Percentiles rank a stretch among this genome's conserved stretches.
Evolutionary conservation across 2,888 invertebrate species (phyloP).

Genomic region (Tridacna crocea): DNA sequence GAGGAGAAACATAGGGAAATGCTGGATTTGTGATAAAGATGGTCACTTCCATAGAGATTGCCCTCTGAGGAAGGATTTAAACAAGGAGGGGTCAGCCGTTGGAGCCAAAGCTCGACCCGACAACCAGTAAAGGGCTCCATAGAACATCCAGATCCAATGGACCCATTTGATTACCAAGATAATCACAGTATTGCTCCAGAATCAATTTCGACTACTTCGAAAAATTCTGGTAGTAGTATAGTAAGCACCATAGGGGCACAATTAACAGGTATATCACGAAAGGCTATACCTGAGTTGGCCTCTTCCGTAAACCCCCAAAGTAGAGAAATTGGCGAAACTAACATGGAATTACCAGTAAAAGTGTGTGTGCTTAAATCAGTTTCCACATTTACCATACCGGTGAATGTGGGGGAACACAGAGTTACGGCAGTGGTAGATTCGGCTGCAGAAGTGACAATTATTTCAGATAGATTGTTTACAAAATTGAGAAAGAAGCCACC

Average conservation of each 20-base stretch:
- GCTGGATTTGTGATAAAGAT: no score
- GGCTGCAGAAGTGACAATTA: slow-evolving; percentile 56
- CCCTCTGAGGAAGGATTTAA: slow-evolving; percentile 11
- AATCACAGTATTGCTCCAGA: no score
- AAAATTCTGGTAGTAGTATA: neutral
- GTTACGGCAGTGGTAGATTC: slow-evolving; percentile 43
- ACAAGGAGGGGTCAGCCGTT: slow-evolving; percentile 10
- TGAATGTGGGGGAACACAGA: slow-evolving; percentile 10
- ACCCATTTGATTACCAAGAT: no score
- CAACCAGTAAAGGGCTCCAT: neutral
- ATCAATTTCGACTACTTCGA: no score
- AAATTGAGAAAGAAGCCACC: no score
- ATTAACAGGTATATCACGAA: neutral
- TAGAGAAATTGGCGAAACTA: neutral
- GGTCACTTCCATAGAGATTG: slow-evolving; percentile 31
- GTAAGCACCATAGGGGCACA: neutral
- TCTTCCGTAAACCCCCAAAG: neutral
- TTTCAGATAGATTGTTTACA: no score
- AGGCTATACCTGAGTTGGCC: neutral
- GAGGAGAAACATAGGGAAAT: slow-evolving; percentile 11
- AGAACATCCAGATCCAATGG: neutral
- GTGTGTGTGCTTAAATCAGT: slow-evolving; percentile 30
- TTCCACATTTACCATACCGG: slow-evolving; percentile 21
- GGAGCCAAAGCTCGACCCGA: slow-evolving; percentile 6
- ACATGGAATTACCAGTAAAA: neutral